Evolutionary conservation across 2,113 vertebrate species (phyloP).

Genomic region (Halichoeres trimaculatus): DNA sequence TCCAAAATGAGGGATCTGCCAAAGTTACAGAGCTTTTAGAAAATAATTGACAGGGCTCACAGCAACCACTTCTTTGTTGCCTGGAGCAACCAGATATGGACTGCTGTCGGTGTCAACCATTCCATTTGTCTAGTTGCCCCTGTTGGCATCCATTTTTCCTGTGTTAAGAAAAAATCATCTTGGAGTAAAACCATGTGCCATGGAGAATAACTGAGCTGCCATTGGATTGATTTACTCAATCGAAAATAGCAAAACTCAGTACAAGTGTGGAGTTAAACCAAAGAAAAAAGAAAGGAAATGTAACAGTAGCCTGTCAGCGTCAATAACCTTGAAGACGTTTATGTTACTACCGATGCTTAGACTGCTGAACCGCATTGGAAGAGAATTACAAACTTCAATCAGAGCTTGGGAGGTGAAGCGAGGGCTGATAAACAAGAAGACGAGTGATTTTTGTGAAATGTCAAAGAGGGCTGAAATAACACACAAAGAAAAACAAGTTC

Average conservation of each 20-base stretch:
- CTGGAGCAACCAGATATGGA: conserved; percentile 30
- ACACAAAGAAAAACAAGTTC: not conserved
- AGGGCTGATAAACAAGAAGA: conserved; percentile 4
- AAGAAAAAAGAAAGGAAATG: conserved; percentile 13
- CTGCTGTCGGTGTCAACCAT: conserved; percentile 38
- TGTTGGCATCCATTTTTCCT: conserved; percentile 17
- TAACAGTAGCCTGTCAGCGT: conserved; percentile 23
- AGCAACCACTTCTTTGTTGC: conserved; percentile 3
- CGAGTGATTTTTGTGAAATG: not conserved
- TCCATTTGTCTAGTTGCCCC: conserved; percentile 34
- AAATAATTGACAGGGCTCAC: conserved; percentile 35
- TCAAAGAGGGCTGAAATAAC: not conserved
- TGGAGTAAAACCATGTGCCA: conserved; percentile 32
- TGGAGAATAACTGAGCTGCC: conserved; percentile 22
- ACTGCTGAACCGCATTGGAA: conserved; percentile 16
- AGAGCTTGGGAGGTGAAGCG: conserved; percentile 14
- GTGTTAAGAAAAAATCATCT: conserved; percentile 22
- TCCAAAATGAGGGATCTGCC: conserved; percentile 8
- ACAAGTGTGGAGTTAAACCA: conserved; percentile 4
- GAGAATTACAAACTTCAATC: conserved; percentile 37
- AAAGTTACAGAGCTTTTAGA: conserved; percentile 27
- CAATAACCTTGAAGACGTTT: conserved; percentile 25
- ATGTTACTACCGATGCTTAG: conserved; percentile 12
- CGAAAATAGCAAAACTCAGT: conserved; percentile 38
- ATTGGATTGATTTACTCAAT: conserved; percentile 29